These are phyloP conservation scores for Eurytoma adleriae DNA, from an alignment of 2,888 invertebrate species.

Conservation along the genomic window DNA sequence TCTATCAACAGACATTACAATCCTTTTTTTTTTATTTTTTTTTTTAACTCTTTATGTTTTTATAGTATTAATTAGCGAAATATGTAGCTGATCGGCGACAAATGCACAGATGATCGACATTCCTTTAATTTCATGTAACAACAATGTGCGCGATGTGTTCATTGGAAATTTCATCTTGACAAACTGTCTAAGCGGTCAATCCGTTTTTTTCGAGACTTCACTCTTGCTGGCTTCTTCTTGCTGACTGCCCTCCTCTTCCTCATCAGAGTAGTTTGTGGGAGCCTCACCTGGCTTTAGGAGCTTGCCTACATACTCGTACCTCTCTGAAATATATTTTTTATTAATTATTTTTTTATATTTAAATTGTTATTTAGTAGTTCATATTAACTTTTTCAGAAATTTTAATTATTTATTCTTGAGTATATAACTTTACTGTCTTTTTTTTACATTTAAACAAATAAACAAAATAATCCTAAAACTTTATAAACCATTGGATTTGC, in stretches of 20 bases:
- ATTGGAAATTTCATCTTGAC: slow-evolving; percentile 60
- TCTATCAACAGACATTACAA: slow-evolving; percentile 64
- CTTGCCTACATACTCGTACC: slow-evolving; percentile 93
- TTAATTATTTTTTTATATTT: not conserved
- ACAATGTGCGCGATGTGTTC: slow-evolving; percentile 66
- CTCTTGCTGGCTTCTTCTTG: slow-evolving; percentile 66
- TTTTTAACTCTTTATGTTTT: slow-evolving; percentile 46
- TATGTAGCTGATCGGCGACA: slow-evolving; percentile 62
- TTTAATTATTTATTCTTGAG: too few relatives aligned
- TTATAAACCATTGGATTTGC: not conserved
- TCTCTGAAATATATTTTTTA: slow-evolving; percentile 82
- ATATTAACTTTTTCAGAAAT: not conserved
- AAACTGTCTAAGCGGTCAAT: slow-evolving; percentile 68
- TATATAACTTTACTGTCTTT: not conserved
- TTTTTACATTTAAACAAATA: not conserved
- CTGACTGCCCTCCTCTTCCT: slow-evolving; percentile 82
- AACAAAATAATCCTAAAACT: not conserved
- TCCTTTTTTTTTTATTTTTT: slow-evolving; percentile 57
- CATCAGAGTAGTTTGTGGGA: slow-evolving; percentile 93
- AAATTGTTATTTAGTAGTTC: not conserved
- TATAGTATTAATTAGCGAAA: slow-evolving; percentile 63
- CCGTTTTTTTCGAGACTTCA: slow-evolving; percentile 75
- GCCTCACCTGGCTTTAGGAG: slow-evolving; percentile 94
- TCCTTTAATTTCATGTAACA: slow-evolving; percentile 64
- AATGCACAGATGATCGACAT: slow-evolving; percentile 63